These are phyloP conservation scores for Nebria salina DNA, from an alignment of 2,888 invertebrate genomes.

Conservation along the genomic window DNA sequence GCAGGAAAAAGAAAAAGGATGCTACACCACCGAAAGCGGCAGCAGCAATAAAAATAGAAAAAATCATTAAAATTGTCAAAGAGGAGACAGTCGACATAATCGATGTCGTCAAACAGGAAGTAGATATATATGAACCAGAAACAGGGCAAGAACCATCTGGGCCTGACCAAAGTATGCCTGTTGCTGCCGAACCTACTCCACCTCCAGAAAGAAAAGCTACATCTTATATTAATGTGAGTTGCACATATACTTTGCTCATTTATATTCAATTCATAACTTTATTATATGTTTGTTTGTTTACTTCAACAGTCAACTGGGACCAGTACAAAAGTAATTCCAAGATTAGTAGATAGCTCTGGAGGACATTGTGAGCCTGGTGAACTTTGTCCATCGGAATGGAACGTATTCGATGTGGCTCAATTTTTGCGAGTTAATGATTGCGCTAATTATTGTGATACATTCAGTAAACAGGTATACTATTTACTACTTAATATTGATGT, in stretches of 20 bases:
- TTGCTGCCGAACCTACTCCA: slow-evolving; percentile 63
- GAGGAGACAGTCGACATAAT: slow-evolving; percentile 42
- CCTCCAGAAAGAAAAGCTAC: slow-evolving; percentile 69
- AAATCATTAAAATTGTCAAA: slow-evolving; percentile 47
- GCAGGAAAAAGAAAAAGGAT: slow-evolving; percentile 60
- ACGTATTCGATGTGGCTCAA: slow-evolving; percentile 84
- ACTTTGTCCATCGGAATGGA: slow-evolving; percentile 78
- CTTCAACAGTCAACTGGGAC: slow-evolving; percentile 57
- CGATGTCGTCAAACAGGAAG: slow-evolving; percentile 52
- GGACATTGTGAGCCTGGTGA: slow-evolving; percentile 66
- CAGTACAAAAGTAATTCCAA: slow-evolving; percentile 70
- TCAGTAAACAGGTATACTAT: slow-evolving; percentile 64
- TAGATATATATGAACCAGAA: slow-evolving; percentile 64
- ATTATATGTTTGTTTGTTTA: neutral
- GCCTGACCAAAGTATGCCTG: slow-evolving; percentile 65
- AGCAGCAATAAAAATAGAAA: slow-evolving; percentile 20
- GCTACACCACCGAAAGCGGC: slow-evolving; percentile 55
- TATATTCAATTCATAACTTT: neutral
- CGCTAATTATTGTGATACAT: slow-evolving; percentile 75
- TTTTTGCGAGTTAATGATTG: slow-evolving; percentile 91
- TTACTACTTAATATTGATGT: neutral
- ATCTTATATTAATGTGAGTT: slow-evolving; percentile 70
- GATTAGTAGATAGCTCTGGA: slow-evolving; percentile 69
- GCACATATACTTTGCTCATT: slow-evolving; percentile 3
- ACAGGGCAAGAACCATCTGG: slow-evolving; percentile 67